Base-by-base conservation (phyloP, 2,113 vertebrate species). In the Pedetes capensis region DNA sequence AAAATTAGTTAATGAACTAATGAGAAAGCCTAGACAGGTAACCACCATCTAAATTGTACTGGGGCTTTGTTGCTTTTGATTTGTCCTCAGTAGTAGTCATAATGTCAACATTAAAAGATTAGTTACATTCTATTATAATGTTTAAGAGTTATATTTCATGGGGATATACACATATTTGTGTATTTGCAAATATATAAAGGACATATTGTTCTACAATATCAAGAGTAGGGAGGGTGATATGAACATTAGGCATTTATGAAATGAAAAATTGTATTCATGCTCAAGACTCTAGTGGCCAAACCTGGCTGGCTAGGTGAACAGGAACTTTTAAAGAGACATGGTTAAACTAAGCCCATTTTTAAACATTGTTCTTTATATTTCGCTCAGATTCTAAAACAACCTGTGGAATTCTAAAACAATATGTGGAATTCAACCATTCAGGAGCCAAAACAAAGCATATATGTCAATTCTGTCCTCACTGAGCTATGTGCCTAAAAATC, bases 151-250 rank as follows among this genome's bases (percentile, higher is more conserved):
- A 55, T 49, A 90, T 37, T 93, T 17, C 64, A 84, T 37, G 20
- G 34, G 80, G 85, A 47, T 69, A 66, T 51, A 81, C 87, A 95
- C 0, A 84, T 53, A 87, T 83, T 74, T 91, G 22, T 80, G 3
- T 66, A 64, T 79, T 89, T 95, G 64, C 63, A 83, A 79, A 83
- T 82, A 64, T 79, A 80, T 90, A 86, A 94, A 93, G 51, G 18
- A 74, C 37, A 42, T 69, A 75, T 14, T 93, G 11, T 66, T 93
- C 22, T 49, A 86, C 94, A 95, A 84, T 85, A 22, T 72, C 59
- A 95, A 92, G 44, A 78, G 68, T 37, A 5, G 9, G 80, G 32
- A 81, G 47, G 86, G 34, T 79, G 5, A 5, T 49, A 51, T 44
- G 44, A 85, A n/a, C 8, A 1, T 71, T 27, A 34, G 42, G 61